Base-by-base conservation (phyloP, 2,113 vertebrate genomes). In the Labrus mixtus region DNA sequence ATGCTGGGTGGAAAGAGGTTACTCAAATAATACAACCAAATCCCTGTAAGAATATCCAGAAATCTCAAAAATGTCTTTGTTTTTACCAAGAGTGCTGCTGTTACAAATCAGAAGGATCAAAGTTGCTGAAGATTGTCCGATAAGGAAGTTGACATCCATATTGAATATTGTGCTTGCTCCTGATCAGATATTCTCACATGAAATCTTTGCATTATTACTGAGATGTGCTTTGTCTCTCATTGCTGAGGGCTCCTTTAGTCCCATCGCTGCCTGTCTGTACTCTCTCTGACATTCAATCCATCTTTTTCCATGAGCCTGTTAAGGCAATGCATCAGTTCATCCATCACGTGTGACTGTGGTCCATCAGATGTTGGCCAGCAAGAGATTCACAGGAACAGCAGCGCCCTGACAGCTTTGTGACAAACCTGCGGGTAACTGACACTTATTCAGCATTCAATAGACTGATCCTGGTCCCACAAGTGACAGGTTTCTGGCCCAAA, bases 391-490 rank as follows among this genome's bases (percentile, higher is more conserved):
- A 41, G 46, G 48, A 67, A 33, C 79, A 57, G 60, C 56, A 50
- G 43, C 57, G 11, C 10, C 6, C 78, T 79, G 78, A 80, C 70
- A 68, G 61, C 41, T 58, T 46, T 22, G 33, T 74, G 82, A 85
- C 80, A 68, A 68, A 61, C 50, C 55, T 60, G 73, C 54, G 37
- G 81, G 62, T 59, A 63, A 23, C 64, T 86, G 77, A 81, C 79
- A 84, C 60, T 69, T 43, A 22, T 51, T 82, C 66, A 23, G 50
- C 41, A 55, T 72, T 63, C 53, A 41, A 4, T 46, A 43, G 66
- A 71, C 69, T 63, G 65, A 62, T 78, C 41, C 59, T 29, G 23
- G 69, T 73, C 59, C 10, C 73, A 33, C 54, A 11, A 2, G 67
- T 87, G 70, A 81, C 86, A 50, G 77, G 15, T 66, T 48, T 73